Percentiles rank a stretch among this genome's conserved stretches.
Evolutionary conservation across 2,113 vertebrate genomes (phyloP).

Genomic region (Ptyas mucosa): DNA sequence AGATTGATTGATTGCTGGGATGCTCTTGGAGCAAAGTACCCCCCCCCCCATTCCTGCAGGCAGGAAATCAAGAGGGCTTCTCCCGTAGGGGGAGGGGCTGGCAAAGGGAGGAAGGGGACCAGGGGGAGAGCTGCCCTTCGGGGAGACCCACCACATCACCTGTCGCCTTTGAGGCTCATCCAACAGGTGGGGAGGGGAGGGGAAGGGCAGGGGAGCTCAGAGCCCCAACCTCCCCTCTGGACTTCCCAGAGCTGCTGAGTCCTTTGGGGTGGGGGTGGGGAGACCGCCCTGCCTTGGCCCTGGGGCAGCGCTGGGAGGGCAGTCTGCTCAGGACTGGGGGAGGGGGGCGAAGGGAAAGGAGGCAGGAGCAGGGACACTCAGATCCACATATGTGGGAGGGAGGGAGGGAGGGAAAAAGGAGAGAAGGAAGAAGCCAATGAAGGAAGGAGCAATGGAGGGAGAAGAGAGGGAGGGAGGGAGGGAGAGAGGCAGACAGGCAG

Average conservation of each 20-base stretch:
- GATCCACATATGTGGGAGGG: too few species aligned
- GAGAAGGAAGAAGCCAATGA: too few species aligned
- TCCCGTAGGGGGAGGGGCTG: neutral
- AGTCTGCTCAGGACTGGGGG: too few species aligned
- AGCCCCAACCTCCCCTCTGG: too few species aligned
- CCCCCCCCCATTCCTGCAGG: neutral
- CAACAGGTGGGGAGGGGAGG: neutral
- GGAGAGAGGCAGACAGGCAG: accelerated
- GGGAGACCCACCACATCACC: neutral
- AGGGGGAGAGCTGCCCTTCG: neutral
- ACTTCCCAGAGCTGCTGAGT: neutral
- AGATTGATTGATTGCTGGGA: neutral
- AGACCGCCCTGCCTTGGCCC: too few species aligned
- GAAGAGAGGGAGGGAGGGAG: too few species aligned
- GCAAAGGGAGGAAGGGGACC: neutral
- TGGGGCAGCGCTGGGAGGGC: too few species aligned
- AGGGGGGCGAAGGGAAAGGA: too few species aligned
- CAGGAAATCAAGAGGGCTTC: neutral
- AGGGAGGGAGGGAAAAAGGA: too few species aligned
- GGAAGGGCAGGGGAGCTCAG: neutral
- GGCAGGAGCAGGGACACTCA: too few species aligned
- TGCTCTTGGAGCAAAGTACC: neutral
- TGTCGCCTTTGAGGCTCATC: neutral
- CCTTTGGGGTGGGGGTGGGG: neutral
- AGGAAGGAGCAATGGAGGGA: too few species aligned